Percentiles rank a stretch among this genome's conserved stretches.
Conservation (phyloP, 1,140 invertebrate species). For the Tribolium madens region DNA sequence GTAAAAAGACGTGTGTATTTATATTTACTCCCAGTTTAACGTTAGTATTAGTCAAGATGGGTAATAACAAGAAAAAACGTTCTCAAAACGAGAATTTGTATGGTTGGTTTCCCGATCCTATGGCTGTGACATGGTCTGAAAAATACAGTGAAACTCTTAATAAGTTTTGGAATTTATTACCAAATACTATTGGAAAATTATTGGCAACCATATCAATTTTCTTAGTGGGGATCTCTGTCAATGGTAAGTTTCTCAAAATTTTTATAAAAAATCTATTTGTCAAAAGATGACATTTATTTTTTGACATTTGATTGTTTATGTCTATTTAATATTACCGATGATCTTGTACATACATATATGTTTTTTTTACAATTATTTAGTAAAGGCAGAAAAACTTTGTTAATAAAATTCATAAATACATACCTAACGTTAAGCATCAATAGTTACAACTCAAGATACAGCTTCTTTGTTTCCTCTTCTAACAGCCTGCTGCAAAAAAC, state of each 20-base stretch:
- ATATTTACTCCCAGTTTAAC: neutral
- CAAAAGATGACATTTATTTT: too few species aligned
- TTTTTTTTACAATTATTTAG: too few species aligned
- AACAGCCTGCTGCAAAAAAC: too few species aligned
- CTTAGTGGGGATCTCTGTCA: conserved; percentile 67
- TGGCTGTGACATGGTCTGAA: conserved; percentile 67
- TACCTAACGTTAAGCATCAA: too few species aligned
- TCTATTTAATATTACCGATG: too few species aligned
- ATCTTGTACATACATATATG: too few species aligned
- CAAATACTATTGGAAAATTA: conserved; percentile 62
- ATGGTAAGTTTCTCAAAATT: conserved; percentile 64
- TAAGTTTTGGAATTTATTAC: conserved; percentile 66
- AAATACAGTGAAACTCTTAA: conserved; percentile 66
- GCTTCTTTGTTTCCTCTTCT: too few species aligned
- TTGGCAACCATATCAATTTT: conserved; percentile 67
- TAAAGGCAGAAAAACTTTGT: too few species aligned
- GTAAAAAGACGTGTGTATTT: neutral
- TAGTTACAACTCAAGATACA: too few species aligned
- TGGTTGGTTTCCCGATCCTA: conserved; percentile 59
- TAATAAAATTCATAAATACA: too few species aligned
- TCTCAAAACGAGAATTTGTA: neutral
- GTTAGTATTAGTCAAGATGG: neutral
- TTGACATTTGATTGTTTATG: too few species aligned
- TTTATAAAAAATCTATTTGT: too few species aligned
- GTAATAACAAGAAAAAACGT: neutral